Evolutionary conservation across 2,797 vertebrate species (phyloP).

Genomic region (Phataginus tetradactyla): DNA sequence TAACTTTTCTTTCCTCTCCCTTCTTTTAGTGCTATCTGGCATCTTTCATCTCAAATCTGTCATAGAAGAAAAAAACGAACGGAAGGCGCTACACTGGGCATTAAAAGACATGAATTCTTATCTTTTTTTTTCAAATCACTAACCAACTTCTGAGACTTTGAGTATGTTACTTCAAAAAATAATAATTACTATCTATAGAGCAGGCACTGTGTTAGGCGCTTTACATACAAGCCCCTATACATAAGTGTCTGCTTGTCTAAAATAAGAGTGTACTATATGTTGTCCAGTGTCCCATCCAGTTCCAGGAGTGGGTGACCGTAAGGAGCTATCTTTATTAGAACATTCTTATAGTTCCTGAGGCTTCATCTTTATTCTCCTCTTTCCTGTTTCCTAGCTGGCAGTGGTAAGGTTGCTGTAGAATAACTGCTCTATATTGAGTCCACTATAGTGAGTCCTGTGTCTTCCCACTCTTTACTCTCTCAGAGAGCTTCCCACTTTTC

Average conservation of each 20-base stretch:
- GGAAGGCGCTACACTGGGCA: neutral
- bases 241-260: neutral
- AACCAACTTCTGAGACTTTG: neutral
- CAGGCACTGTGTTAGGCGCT: neutral
- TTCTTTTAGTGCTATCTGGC: neutral
- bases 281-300: neutral
- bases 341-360: neutral
- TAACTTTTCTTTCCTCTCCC: neutral
- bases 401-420: neutral
- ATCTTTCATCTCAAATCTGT: neutral
- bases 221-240: neutral
- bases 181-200: neutral
- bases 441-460: neutral
- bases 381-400: neutral
- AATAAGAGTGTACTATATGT: neutral
- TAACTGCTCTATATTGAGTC: neutral
- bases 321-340: neutral
- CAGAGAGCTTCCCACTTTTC: neutral
- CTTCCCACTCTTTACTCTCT: neutral
- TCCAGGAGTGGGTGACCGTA: neutral
- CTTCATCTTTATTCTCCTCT: neutral
- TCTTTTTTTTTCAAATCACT: neutral
- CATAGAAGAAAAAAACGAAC: neutral
- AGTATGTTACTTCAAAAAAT: neutral
- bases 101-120: neutral